Evolutionary conservation across 2,797 vertebrate genomes (phyloP).

Genomic region (Nyctibius grandis): DNA sequence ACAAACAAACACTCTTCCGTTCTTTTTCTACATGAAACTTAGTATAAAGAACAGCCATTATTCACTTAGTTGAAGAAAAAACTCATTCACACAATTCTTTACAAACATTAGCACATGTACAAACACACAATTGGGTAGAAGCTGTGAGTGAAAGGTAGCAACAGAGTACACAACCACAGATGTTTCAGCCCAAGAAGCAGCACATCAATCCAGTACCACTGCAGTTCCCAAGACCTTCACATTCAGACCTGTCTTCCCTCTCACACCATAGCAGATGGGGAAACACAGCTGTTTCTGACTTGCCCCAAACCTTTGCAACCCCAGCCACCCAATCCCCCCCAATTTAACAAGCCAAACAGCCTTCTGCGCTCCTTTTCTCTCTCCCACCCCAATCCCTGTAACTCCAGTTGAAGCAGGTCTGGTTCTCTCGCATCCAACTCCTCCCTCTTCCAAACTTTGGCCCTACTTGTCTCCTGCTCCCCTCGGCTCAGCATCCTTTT

Average conservation of each 20-base stretch:
- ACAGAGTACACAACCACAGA: neutral
- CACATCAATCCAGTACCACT: neutral
- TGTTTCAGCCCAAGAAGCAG: neutral
- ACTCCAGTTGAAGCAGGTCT: neutral
- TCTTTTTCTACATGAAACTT: neutral
- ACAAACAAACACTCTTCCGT: neutral
- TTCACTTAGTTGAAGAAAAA: neutral
- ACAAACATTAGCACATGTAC: neutral
- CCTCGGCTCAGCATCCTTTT: neutral
- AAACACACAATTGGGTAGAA: neutral
- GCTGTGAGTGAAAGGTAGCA: neutral
- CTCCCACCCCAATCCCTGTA: neutral
- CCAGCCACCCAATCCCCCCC: no score
- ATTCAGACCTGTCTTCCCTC: neutral
- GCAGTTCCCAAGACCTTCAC: neutral
- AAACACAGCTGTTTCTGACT: neutral
- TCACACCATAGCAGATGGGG: fast-evolving
- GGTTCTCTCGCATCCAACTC: neutral
- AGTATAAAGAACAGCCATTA: neutral
- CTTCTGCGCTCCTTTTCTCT: neutral
- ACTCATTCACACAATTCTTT: neutral
- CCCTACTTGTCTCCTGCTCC: neutral
- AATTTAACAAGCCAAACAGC: neutral
- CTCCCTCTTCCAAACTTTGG: neutral
- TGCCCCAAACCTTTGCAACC: neutral